A percentile compares a stretch with the other conserved stretches of the same genome.
Evolutionary conservation across 2,888 invertebrate genomes (phyloP).

Genomic region (Phyllotreta cruciferae): DNA sequence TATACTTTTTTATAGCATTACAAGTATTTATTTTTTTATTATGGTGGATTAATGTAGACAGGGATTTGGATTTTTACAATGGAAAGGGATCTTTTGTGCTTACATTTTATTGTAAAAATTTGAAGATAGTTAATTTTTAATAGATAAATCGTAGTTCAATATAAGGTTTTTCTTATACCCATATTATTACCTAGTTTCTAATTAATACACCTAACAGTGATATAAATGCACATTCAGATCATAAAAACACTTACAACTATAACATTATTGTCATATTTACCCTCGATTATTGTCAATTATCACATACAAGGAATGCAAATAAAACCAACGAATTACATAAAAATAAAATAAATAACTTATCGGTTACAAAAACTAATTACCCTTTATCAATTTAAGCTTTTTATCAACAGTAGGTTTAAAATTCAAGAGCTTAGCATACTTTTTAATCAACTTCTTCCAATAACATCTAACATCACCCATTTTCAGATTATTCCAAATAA

Average conservation of each 20-base stretch:
- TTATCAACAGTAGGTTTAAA: constrained; percentile 69
- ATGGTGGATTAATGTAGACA: constrained; percentile 17
- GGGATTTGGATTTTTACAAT: constrained; percentile 56
- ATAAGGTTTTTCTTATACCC: background rate
- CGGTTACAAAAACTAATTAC: constrained; percentile 23
- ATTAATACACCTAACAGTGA: constrained; percentile 4
- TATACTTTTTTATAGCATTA: background rate
- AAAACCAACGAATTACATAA: constrained; percentile 2
- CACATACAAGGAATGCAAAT: constrained; percentile 12
- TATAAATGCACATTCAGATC: constrained; percentile 12
- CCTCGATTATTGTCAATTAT: constrained; percentile 23
- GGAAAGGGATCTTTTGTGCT: constrained; percentile 37
- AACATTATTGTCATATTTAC: constrained; percentile 29
- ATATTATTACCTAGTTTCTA: too few species aligned
- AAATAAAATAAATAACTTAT: too few species aligned
- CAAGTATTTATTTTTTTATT: constrained; percentile 30
- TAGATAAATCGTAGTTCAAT: too few species aligned
- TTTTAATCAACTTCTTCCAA: constrained; percentile 79
- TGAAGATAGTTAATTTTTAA: constrained; percentile 44
- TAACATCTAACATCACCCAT: constrained; percentile 86
- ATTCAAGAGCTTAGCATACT: constrained; percentile 76
- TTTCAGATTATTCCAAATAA: constrained; percentile 83
- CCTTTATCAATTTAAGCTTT: constrained; percentile 64
- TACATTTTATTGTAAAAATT: constrained; percentile 56
- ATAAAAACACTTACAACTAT: constrained; percentile 4